Percentiles rank a stretch among this genome's conserved stretches.
phyloP scores from a whole-genome alignment of 2,797 vertebrate genomes.

The Spondyliosoma cantharus region DNA sequence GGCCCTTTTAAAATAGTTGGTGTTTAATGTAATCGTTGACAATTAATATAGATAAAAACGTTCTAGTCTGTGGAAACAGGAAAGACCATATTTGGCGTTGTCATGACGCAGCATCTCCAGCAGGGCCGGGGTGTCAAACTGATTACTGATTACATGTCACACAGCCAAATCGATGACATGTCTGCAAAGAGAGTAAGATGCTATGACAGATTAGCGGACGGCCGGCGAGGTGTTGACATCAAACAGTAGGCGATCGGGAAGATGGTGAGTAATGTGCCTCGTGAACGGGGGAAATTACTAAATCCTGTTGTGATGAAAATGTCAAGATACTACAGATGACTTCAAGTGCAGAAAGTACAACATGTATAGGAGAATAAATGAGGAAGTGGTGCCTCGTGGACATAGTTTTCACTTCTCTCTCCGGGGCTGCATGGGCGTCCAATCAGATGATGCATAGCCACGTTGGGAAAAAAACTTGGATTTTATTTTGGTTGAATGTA shows the following conservation, averaged over 20 bases:
- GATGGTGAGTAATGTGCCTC: slow-evolving; percentile 22
- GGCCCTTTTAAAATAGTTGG: too few relatives aligned
- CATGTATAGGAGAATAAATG: background rate
- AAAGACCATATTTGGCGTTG: slow-evolving; percentile 4
- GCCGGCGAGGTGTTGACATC: slow-evolving; percentile 42
- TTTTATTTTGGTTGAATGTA: slow-evolving; percentile 77
- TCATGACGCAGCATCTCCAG: slow-evolving; percentile 25
- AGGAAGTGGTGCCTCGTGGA: background rate
- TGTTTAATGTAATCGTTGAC: too few relatives aligned
- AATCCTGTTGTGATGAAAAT: slow-evolving; percentile 35
- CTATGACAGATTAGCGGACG: slow-evolving; percentile 43
- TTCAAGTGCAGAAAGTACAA: slow-evolving; percentile 1
- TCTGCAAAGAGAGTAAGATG: slow-evolving; percentile 39
- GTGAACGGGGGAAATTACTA: background rate
- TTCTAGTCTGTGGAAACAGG: slow-evolving; percentile 16
- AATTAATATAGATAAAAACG: too few relatives aligned
- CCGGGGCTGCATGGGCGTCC: slow-evolving; percentile 9
- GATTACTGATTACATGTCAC: slow-evolving; percentile 47
- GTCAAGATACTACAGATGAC: slow-evolving; percentile 1
- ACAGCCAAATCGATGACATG: slow-evolving; percentile 10
- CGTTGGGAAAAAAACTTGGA: slow-evolving; percentile 32
- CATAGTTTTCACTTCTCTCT: slow-evolving; percentile 10
- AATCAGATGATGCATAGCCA: slow-evolving; percentile 51
- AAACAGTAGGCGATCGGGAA: slow-evolving; percentile 33
- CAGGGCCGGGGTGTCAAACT: slow-evolving; percentile 29